phyloP scores from a whole-genome alignment of 92 coral and sea anemone species.

The Porites rus region DNA sequence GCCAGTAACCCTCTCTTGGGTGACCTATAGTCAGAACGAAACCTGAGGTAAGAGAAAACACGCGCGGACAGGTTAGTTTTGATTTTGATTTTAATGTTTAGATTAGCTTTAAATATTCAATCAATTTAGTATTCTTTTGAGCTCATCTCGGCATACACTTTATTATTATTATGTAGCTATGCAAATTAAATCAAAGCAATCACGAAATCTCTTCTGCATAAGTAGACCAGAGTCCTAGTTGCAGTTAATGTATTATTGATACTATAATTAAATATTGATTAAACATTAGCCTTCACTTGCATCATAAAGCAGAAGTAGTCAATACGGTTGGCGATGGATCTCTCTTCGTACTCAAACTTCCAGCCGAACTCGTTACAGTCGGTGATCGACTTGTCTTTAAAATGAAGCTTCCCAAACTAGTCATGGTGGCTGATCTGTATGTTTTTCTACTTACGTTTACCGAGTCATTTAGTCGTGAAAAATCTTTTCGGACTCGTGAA shows the following conservation, averaged over 20 bases:
- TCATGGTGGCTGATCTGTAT: constrained; percentile 26
- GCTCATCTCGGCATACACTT: too few relatives aligned
- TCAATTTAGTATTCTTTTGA: too few relatives aligned
- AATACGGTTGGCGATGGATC: not conserved
- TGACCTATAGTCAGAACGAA: too few relatives aligned
- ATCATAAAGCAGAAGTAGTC: not conserved
- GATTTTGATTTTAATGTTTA: too few relatives aligned
- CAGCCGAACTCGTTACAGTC: not conserved
- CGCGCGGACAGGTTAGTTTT: too few relatives aligned
- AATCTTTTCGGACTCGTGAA: not conserved
- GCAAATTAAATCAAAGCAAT: too few relatives aligned
- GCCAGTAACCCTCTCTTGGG: too few relatives aligned
- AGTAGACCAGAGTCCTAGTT: too few relatives aligned
- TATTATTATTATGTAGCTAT: too few relatives aligned
- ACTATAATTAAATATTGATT: not conserved
- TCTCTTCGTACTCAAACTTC: not conserved
- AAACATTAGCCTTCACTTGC: not conserved
- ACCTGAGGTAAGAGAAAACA: too few relatives aligned
- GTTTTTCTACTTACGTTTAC: not conserved
- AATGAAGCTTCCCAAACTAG: not conserved
- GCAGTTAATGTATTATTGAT: not conserved
- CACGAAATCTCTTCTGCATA: too few relatives aligned
- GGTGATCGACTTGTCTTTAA: not conserved
- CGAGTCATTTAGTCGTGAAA: not conserved
- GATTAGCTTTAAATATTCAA: too few relatives aligned